A percentile compares a stretch with the other conserved stretches of the same genome.
Evolutionary conservation across 2,797 vertebrate species (phyloP).

Genomic region (Rhabdophis nuchalis): DNA sequence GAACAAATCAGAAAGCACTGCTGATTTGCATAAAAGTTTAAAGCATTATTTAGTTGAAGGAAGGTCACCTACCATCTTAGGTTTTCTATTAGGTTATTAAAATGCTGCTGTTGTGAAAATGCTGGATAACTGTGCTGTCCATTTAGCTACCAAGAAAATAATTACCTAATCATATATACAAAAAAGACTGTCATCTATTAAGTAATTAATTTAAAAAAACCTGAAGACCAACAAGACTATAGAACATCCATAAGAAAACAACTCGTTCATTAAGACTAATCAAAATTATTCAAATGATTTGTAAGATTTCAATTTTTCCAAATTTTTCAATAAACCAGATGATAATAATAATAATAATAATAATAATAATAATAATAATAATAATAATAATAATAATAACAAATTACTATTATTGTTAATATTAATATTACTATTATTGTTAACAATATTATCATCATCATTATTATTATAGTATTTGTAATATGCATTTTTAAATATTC

Average conservation of each 20-base stretch:
- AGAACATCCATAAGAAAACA: neutral
- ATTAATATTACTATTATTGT: too few relatives aligned
- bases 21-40: conserved; percentile 16
- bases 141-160: conserved; percentile 37
- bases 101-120: conserved; percentile 26
- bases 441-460: too few relatives aligned
- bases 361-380: too few relatives aligned
- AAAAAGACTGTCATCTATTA: neutral
- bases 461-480: too few relatives aligned
- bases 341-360: too few relatives aligned
- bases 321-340: neutral
- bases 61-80: conserved; percentile 40
- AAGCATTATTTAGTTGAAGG: conserved; percentile 43
- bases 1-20: neutral
- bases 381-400: too few relatives aligned
- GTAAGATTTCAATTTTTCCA: neutral
- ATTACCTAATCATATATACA: conserved; percentile 43
- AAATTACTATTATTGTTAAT: too few relatives aligned
- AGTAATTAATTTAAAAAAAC: neutral
- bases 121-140: neutral
- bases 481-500: too few relatives aligned
- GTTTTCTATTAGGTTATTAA: conserved; percentile 13
- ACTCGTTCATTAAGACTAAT: neutral
- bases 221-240: neutral
- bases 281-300: neutral